phyloP scores from a whole-genome alignment of 1,140 invertebrate genomes.

The Diachasma alloeum region DNA sequence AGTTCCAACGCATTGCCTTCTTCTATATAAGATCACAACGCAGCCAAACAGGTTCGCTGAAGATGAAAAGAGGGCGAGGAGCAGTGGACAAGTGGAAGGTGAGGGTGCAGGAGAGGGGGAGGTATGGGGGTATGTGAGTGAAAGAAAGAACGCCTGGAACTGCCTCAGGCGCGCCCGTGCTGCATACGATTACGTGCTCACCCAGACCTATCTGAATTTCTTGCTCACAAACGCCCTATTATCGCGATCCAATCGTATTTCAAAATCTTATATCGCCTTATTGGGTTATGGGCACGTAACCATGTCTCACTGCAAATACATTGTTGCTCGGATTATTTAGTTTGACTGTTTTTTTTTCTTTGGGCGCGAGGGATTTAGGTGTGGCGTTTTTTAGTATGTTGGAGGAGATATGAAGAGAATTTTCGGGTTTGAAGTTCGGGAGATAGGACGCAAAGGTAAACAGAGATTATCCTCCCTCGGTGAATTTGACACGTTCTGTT shows the following conservation, averaged over 20 bases:
- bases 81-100: neutral
- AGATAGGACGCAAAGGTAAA: neutral
- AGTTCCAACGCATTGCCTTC: neutral
- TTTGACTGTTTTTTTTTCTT: neutral
- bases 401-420: neutral
- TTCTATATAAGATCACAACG: neutral
- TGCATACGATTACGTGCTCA: constrained; percentile 46
- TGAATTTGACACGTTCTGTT: neutral
- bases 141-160: constrained; percentile 20
- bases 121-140: neutral
- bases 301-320: neutral
- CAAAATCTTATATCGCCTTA: constrained; percentile 14
- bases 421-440: neutral
- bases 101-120: neutral
- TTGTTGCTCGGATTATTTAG: neutral
- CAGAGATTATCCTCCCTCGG: neutral
- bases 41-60: constrained; percentile 16
- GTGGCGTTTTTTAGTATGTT: neutral
- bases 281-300: neutral
- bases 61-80: neutral
- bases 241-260: constrained; percentile 18
- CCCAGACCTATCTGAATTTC: constrained; percentile 40
- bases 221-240: constrained; percentile 25
- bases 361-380: neutral
- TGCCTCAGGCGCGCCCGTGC: constrained; percentile 49